These are phyloP conservation scores for Campylomormyrus numenius DNA, from an alignment of 2,113 vertebrate species.

Conservation along the genomic window DNA sequence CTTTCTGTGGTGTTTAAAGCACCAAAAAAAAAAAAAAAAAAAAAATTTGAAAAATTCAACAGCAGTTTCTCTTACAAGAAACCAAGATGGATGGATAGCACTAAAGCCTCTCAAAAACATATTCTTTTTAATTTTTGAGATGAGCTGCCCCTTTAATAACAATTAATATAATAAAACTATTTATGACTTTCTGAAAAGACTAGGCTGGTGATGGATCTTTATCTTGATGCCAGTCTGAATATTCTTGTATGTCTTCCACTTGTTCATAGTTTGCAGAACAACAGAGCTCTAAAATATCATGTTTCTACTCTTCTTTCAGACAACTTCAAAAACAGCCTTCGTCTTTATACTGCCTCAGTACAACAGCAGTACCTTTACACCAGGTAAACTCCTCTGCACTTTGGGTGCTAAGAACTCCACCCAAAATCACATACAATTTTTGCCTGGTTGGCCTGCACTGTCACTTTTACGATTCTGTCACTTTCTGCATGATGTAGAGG, in stretches of 20 bases:
- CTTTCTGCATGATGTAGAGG: constrained; percentile 61
- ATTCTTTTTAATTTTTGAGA: neutral
- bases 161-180: neutral
- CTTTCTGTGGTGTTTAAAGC: neutral
- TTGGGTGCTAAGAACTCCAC: neutral
- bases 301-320: constrained; percentile 61
- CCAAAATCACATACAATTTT: neutral
- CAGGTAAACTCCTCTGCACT: constrained; percentile 51
- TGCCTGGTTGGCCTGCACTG: neutral
- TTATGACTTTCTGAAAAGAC: neutral
- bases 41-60: neutral
- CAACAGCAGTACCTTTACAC: constrained; percentile 72
- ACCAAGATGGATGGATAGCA: neutral
- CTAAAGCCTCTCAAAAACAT: neutral
- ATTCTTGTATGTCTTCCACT: neutral
- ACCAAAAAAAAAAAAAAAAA: neutral
- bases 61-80: neutral
- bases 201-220: neutral
- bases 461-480: neutral
- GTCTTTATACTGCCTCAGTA: constrained; percentile 97
- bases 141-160: neutral
- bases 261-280: neutral
- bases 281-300: neutral
- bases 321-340: constrained; percentile 93
- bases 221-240: neutral